Base-by-base conservation (phyloP, 2,797 vertebrate genomes). In the Poeciliopsis paucimaculata region DNA sequence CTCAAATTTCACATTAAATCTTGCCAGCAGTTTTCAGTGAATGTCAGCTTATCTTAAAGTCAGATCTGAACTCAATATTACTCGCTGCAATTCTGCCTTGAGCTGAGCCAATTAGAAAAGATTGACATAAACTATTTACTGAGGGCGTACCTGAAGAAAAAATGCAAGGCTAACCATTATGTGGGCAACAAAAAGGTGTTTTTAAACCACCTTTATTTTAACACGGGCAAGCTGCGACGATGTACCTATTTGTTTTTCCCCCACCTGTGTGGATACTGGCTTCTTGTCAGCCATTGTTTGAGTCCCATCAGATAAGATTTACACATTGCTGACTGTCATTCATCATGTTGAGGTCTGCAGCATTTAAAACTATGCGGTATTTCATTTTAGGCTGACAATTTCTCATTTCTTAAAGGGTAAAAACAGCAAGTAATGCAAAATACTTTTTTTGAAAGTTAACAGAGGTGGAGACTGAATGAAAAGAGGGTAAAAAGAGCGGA, bases 221-320 rank as follows among this genome's bases (percentile, higher is more conserved):
- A 72, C 72, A 72, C 57, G 83, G 77, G 86, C 90, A 23, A 85
- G 93, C 76, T 74, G 76, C 10, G 75, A 47, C 89, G 66, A 6
- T 11, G 82, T 77, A 74, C 78, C 79, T 7, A 1, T 82, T 88
- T 83, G 79, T 87, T 86, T 84, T 39, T 53, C 55, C 75, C 43
- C 16, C 36, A 85, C 64, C 84, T 87, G 83, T 60, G 71, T 87
- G 73, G 74, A 89, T 62, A 53, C 79, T 68, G 26, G 41, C 84
- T 87, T 90, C 91, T 90, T 90, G 83, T 82, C 80, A 80, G 87
- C 82, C 76, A 83, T 88, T 92, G 89, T 92, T 92, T 8, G 12
- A 70, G 47, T 88, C 78, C 81, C 36, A 89, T 91, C 90, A 87
- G 91, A 92, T 94, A 90, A 93, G 76, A 49, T 36, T 71, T 83